A percentile compares a stretch with the other conserved stretches of the same genome.
phyloP scores from a whole-genome alignment of 2,113 vertebrate genomes.

The Rhinopomastus cyanomelas region DNA sequence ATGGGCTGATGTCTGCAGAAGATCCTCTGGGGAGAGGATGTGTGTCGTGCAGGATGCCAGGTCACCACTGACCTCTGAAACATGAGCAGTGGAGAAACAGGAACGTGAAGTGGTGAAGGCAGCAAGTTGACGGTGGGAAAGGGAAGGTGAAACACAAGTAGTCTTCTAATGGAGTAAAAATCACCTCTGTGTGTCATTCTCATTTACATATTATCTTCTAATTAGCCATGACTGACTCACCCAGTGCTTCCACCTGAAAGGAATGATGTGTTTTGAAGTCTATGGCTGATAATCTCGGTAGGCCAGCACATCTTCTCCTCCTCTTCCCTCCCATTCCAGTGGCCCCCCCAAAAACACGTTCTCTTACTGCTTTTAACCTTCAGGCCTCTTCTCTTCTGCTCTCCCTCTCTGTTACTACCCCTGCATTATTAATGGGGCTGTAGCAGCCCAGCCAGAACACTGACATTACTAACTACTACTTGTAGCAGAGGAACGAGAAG shows the following conservation, averaged over 20 bases:
- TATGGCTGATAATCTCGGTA: slow-evolving; percentile 20
- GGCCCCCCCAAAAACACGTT: neutral
- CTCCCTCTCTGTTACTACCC: slow-evolving; percentile 40
- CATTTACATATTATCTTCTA: slow-evolving; percentile 44
- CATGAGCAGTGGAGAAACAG: neutral
- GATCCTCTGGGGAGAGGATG: neutral
- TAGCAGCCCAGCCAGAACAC: slow-evolving; percentile 55
- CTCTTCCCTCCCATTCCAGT: neutral
- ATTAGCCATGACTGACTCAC: slow-evolving; percentile 16
- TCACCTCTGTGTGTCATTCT: slow-evolving; percentile 24
- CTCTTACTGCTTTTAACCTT: slow-evolving; percentile 73
- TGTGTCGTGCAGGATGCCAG: neutral
- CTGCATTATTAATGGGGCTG: slow-evolving; percentile 71
- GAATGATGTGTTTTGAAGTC: neutral
- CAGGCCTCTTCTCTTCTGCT: slow-evolving; percentile 43
- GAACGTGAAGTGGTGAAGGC: neutral
- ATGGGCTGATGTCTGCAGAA: neutral
- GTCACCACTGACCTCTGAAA: neutral
- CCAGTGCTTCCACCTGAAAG: slow-evolving; percentile 27
- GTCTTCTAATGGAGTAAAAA: slow-evolving; percentile 3
- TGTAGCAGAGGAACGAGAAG: slow-evolving; percentile 36
- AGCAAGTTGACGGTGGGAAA: neutral
- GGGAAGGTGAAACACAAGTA: neutral
- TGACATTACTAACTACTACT: slow-evolving; percentile 66
- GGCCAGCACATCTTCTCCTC: neutral